Conservation (phyloP, 2,113 vertebrate genomes). For the Callionymus lyra region DNA sequence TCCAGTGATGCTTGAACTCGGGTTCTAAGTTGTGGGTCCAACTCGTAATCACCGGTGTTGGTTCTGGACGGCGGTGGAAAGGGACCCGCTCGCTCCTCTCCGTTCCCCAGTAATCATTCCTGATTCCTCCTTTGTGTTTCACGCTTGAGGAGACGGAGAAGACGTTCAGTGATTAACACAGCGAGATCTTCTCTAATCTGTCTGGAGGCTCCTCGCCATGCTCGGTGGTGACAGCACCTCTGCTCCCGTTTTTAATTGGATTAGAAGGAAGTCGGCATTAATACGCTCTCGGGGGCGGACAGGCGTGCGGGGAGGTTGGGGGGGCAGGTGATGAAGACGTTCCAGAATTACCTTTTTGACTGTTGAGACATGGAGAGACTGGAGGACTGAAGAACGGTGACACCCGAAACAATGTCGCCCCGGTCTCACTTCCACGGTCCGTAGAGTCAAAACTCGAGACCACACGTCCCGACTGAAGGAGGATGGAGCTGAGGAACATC, state of each 20-base stretch:
- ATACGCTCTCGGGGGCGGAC: constrained; percentile 20
- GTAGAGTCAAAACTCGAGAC: no score
- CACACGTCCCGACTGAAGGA: no score
- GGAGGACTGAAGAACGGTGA: no score
- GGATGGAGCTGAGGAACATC: no score
- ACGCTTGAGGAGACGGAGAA: constrained; percentile 51
- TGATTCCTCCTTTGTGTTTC: constrained; percentile 62
- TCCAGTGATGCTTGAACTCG: neutral
- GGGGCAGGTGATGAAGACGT: constrained; percentile 50
- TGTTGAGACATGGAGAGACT: neutral
- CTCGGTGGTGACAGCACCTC: constrained; percentile 55
- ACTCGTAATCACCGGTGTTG: no score
- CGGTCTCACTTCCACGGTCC: no score
- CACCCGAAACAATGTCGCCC: no score
- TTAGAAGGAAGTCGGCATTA: constrained; percentile 51
- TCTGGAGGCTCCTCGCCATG: constrained; percentile 51
- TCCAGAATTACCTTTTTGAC: constrained; percentile 25
- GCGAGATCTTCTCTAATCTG: constrained; percentile 57
- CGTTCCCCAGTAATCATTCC: constrained; percentile 49
- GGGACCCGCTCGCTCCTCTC: constrained; percentile 35
- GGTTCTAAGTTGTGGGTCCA: neutral
- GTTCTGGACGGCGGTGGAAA: no score
- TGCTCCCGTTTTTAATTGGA: constrained; percentile 54
- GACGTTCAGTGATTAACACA: constrained; percentile 56
- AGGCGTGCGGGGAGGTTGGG: constrained; percentile 4